A percentile compares a stretch with the other conserved stretches of the same genome.
These are phyloP conservation scores for Sander lucioperca DNA, from an alignment of 2,113 vertebrate genomes.

Conservation along the genomic window DNA sequence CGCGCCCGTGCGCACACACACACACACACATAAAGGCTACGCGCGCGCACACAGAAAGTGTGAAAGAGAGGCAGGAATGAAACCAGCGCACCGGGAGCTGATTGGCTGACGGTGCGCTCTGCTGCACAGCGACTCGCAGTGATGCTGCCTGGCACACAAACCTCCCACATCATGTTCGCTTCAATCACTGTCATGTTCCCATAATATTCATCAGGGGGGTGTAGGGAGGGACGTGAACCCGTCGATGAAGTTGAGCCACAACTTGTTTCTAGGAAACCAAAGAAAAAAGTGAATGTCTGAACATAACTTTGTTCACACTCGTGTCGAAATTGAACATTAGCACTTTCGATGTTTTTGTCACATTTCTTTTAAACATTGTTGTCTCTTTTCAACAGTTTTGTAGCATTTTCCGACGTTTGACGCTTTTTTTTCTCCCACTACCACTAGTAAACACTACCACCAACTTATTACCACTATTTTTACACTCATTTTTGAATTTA, in stretches of 20 bases:
- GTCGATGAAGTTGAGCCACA: neutral
- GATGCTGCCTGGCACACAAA: constrained; percentile 7
- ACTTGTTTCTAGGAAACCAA: constrained; percentile 34
- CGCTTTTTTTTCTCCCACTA: too few species aligned
- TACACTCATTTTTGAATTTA: too few species aligned
- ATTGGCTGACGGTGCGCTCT: neutral
- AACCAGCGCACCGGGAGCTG: constrained; percentile 47
- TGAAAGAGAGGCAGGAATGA: neutral
- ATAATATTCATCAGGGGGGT: constrained; percentile 22
- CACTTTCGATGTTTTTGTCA: too few species aligned
- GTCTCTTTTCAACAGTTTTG: too few species aligned
- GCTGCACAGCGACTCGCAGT: neutral
- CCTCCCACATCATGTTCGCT: constrained; percentile 25
- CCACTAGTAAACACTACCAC: too few species aligned
- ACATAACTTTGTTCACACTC: neutral
- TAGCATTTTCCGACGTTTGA: too few species aligned
- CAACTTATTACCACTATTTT: too few species aligned
- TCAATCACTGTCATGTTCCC: constrained; percentile 41
- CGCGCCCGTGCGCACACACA: neutral
- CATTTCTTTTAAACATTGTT: too few species aligned
- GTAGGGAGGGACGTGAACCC: neutral
- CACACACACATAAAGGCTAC: neutral
- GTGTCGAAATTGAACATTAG: too few species aligned
- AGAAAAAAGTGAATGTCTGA: neutral
- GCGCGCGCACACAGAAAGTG: neutral